phyloP scores from a whole-genome alignment of 2,888 invertebrate species.

The Steromphala cineraria region DNA sequence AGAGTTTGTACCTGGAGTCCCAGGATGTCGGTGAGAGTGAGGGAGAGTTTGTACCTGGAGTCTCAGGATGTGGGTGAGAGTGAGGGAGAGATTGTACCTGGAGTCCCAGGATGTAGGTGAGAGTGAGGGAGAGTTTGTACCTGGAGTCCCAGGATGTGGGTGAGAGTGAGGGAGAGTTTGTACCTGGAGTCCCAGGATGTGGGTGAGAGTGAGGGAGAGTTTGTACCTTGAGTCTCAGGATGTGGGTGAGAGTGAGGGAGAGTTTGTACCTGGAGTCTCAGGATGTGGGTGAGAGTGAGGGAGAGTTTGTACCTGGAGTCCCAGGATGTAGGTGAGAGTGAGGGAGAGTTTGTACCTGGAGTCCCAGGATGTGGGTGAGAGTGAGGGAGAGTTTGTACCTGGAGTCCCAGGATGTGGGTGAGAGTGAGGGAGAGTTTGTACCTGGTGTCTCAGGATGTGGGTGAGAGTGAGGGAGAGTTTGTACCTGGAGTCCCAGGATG shows the following conservation, averaged over 20 bases:
- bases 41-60: conserved; percentile 76
- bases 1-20: conserved; percentile 77
- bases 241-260: conserved; percentile 77
- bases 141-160: conserved; percentile 78
- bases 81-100: conserved; percentile 76
- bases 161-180: conserved; percentile 74
- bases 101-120: conserved; percentile 78
- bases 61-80: conserved; percentile 78
- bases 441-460: conserved; percentile 78
- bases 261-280: conserved; percentile 77
- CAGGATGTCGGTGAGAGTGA: conserved; percentile 77
- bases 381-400: conserved; percentile 76
- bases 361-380: conserved; percentile 77
- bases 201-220: conserved; percentile 77
- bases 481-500: conserved; percentile 77
- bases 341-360: conserved; percentile 76
- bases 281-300: conserved; percentile 77
- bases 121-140: conserved; percentile 74
- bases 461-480: conserved; percentile 75
- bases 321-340: conserved; percentile 77
- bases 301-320: conserved; percentile 76
- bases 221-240: conserved; percentile 77
- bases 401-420: conserved; percentile 78
- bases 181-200: conserved; percentile 78
- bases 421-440: conserved; percentile 74